A percentile compares a stretch with the other conserved stretches of the same genome.
Conservation (phyloP, 2,888 invertebrate species). For the Heliconius ethilla region DNA sequence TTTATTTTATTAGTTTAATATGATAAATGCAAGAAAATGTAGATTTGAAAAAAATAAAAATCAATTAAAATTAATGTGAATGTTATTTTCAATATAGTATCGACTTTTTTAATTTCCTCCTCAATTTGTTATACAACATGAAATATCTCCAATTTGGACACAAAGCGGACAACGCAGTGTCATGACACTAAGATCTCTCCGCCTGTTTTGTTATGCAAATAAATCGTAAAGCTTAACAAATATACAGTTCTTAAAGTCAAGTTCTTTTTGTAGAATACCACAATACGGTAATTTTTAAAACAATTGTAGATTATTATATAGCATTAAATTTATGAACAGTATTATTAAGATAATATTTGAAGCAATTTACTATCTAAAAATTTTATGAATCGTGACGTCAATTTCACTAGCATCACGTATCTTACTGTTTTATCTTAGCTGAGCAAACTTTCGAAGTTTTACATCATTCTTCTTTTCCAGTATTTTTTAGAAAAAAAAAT, state of each 20-base stretch:
- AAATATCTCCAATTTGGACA: neutral
- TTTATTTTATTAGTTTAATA: neutral
- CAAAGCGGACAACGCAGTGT: neutral
- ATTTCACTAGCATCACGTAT: conserved; percentile 9
- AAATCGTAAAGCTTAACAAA: neutral
- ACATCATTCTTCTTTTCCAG: neutral
- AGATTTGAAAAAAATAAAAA: neutral
- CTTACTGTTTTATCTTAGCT: neutral
- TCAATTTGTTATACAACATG: too few relatives aligned
- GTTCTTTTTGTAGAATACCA: neutral
- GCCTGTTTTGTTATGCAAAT: neutral
- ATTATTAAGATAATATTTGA: conserved; percentile 12
- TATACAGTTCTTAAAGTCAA: neutral
- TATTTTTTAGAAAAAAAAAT: neutral
- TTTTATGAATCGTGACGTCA: conserved; percentile 22
- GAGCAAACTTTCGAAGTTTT: conserved; percentile 10
- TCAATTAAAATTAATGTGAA: neutral
- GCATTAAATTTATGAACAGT: conserved; percentile 6
- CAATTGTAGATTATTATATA: neutral
- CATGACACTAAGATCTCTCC: neutral
- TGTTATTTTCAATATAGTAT: neutral
- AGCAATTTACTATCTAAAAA: conserved; percentile 8
- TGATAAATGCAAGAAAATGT: neutral
- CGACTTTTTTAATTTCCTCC: neutral
- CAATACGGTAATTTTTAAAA: neutral